Conservation (phyloP, 2,888 invertebrate species). For the Melanostoma scalare region DNA sequence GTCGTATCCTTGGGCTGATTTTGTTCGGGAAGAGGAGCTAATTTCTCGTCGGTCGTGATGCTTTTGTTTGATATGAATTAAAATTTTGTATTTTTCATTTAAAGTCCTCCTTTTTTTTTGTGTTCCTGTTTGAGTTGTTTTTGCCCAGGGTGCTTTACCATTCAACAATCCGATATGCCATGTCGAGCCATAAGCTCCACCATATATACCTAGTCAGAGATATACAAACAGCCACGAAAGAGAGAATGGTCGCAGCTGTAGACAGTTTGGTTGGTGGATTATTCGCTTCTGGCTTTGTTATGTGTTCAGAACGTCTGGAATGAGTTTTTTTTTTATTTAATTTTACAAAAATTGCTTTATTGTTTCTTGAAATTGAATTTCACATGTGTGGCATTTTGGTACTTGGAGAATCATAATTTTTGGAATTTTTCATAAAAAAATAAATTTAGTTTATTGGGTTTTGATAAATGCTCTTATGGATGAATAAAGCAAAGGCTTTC, state of each 20-base stretch:
- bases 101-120: constrained; percentile 37
- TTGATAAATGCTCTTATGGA: background rate
- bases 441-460: background rate
- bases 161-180: constrained; percentile 15
- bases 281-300: constrained; percentile 47
- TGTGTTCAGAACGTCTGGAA: constrained; percentile 44
- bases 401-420: background rate
- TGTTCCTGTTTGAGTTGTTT: constrained; percentile 15
- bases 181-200: constrained; percentile 5
- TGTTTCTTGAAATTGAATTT: constrained; percentile 43
- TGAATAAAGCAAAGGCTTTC: too few species aligned
- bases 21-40: constrained; percentile 38
- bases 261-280: constrained; percentile 62
- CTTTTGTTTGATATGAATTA: constrained; percentile 64
- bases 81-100: constrained; percentile 45
- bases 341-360: constrained; percentile 11
- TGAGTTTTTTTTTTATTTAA: constrained; percentile 33
- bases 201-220: constrained; percentile 1
- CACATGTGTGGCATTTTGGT: constrained; percentile 34
- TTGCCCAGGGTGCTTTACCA: constrained; percentile 40
- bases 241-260: constrained; percentile 66
- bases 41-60: constrained; percentile 38
- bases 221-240: background rate
- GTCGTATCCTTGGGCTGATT: constrained; percentile 42
- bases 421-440: background rate